Evolutionary conservation across 2,797 vertebrate genomes (phyloP), one percentile per base, ranked within the genome.

Genomic region (Sardinella longiceps): DNA sequence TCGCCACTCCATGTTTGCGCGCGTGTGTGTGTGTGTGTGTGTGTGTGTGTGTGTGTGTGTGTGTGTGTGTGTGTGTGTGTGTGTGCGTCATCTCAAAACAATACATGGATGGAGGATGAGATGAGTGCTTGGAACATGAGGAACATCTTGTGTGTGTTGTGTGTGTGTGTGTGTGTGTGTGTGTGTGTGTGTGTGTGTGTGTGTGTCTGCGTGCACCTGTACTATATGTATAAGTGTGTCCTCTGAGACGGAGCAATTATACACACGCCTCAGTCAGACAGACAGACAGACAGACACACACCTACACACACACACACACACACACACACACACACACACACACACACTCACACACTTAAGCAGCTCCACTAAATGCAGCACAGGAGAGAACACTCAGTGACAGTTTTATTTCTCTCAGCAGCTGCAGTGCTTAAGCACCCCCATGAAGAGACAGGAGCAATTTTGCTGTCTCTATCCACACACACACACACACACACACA

Each of bases 361-460:
- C 23, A 28, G 1, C 80, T 84, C 14, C 83, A 80, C 25, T 33
- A 66, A 66, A 28, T 14, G 25, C 28, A 14, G 60, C 60, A 66
- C 25, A 12, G 25, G 60, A 66, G 60, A 30, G 11, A 30, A 66
- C 60, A 66, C 60, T 30, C 25, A 30, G 60, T 66, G 60, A 66
- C 60, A 66, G 60, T 33, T 66, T 66, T 28, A 66, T 66, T 33
- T 66, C 60, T 63, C 58, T 10, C 60, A 66, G 30, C 60, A 66
- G 60, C 60, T 66, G 60, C 60, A 66, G 28, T 15, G 12, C 25
- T 30, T 14, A 66, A 66, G 10, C 60, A 66, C 14, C 60, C 30
- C 60, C 9, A 28, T 30, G 60, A 11, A 58, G 60, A 66, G 60
- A 66, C 60, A 63, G n/a, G 58, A 30, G 58, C 25, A 30, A 60